Percentiles rank a stretch among this genome's conserved stretches.
phyloP scores from a whole-genome alignment of 2,888 invertebrate species.

The Agapostemon virescens region DNA sequence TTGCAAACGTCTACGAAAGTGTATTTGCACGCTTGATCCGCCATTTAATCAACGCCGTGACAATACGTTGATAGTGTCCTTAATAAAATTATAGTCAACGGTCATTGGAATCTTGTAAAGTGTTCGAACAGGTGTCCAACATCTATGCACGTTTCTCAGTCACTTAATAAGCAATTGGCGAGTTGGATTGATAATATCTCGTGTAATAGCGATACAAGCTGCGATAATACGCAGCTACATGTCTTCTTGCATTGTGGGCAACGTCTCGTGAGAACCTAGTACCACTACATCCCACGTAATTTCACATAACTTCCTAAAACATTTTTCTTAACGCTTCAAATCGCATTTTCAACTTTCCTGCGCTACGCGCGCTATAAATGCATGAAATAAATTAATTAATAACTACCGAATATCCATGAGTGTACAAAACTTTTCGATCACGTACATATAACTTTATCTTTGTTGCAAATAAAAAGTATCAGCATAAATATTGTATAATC shows the following conservation, averaged over 20 bases:
- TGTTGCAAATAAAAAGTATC: too few relatives aligned
- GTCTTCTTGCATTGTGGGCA: conserved; percentile 6
- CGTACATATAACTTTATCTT: background rate
- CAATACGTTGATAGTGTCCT: background rate
- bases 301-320: background rate
- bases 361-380: background rate
- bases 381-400: background rate
- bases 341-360: background rate
- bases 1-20: background rate
- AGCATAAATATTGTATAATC: too few relatives aligned
- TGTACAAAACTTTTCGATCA: background rate
- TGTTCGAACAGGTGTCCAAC: background rate
- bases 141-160: conserved; percentile 29
- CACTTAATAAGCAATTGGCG: conserved; percentile 21
- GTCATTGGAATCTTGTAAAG: background rate
- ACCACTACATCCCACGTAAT: background rate
- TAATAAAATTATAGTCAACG: conserved; percentile 1
- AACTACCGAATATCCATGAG: background rate
- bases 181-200: conserved; percentile 12
- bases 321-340: background rate
- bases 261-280: background rate
- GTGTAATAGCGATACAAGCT: conserved; percentile 15
- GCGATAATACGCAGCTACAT: background rate
- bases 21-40: background rate
- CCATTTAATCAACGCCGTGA: background rate